Percentiles rank a stretch among this genome's conserved stretches.
These are phyloP conservation scores for Cladorhizidae sp. DNA, from an alignment of 37 sponge, comb jelly and placozoan genomes.

Conservation along the genomic window DNA sequence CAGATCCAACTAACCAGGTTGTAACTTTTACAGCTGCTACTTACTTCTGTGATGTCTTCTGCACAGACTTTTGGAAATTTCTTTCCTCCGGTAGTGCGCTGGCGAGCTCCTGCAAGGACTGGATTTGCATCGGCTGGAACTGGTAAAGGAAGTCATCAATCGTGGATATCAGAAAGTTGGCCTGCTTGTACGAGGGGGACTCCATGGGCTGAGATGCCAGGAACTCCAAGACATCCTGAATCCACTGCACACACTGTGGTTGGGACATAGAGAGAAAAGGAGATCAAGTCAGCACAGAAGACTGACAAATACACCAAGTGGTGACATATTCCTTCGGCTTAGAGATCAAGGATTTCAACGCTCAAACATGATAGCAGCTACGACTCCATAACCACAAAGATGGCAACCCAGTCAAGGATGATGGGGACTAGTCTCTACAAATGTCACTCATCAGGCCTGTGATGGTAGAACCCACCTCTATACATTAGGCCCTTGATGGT, in stretches of 20 bases:
- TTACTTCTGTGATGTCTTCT: slow-evolving; percentile 45
- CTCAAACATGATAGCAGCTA: too few species aligned
- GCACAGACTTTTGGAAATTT: slow-evolving; percentile 29
- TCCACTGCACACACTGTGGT: slow-evolving; percentile 49
- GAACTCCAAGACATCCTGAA: slow-evolving; percentile 35
- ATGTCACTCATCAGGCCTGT: too few species aligned
- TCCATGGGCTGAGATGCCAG: slow-evolving; percentile 54
- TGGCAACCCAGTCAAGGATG: too few species aligned
- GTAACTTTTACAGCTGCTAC: too few species aligned
- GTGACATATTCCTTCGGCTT: too few species aligned
- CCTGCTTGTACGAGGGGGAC: slow-evolving; percentile 6
- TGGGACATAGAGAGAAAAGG: neutral
- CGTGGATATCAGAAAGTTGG: slow-evolving; percentile 15
- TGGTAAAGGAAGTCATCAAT: slow-evolving; percentile 28
- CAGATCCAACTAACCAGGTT: too few species aligned
- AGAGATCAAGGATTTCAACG: too few species aligned
- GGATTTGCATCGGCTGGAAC: slow-evolving; percentile 16
- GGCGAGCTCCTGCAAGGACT: slow-evolving; percentile 46
- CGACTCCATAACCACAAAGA: too few species aligned
- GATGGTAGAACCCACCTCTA: too few species aligned
- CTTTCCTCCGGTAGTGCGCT: slow-evolving; percentile 42
- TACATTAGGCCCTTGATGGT: too few species aligned
- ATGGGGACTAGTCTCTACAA: too few species aligned
- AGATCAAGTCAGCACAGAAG: neutral
- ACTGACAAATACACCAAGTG: neutral